A percentile compares a stretch with the other conserved stretches of the same genome.
Conservation (phyloP, 2,888 invertebrate genomes). For the Caenorhabditis sp. region DNA sequence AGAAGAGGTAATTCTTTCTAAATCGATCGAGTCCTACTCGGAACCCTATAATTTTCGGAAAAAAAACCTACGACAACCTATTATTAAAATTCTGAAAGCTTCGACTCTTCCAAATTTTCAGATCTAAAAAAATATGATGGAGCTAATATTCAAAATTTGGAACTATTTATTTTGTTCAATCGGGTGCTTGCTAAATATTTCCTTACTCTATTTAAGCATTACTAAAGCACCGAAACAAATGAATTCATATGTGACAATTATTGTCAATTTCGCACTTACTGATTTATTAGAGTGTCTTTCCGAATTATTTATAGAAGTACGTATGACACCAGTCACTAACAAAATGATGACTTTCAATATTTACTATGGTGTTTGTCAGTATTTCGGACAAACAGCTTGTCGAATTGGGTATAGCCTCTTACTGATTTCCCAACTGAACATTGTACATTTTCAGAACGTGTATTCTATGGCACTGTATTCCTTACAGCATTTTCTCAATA, state of each 20-base stretch:
- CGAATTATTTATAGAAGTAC: background rate
- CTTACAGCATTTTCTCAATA: background rate
- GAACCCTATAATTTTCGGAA: no score
- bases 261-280: background rate
- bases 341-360: background rate
- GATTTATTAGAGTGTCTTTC: background rate
- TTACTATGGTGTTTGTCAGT: background rate
- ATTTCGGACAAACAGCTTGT: background rate
- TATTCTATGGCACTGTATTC: background rate
- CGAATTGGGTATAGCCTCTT: background rate
- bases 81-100: background rate
- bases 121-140: background rate
- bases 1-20: background rate
- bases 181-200: background rate
- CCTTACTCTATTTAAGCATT: background rate
- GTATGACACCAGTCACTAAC: background rate
- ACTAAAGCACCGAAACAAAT: background rate
- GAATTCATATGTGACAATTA: background rate
- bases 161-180: background rate
- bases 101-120: background rate
- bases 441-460: background rate
- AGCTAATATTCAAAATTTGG: background rate
- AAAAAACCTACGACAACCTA: no score
- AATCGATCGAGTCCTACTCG: no score
- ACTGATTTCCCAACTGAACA: background rate